Evolutionary conservation across 92 coral and sea anemone genomes (phyloP).

Genomic region (Zoanthus gigantus): DNA sequence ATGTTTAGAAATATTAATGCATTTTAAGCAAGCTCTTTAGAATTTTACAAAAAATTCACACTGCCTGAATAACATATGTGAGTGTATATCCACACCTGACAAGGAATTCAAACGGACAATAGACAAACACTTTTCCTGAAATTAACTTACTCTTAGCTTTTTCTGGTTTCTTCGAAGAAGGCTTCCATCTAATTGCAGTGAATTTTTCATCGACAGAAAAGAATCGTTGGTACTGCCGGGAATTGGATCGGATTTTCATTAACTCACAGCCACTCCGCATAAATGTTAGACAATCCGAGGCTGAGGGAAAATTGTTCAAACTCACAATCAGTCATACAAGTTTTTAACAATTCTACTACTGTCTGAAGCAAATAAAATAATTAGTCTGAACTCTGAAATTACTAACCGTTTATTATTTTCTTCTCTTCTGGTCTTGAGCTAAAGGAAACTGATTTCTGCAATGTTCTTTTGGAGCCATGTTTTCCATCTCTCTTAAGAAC

Average conservation of each 20-base stretch:
- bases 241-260: slow-evolving; percentile 95
- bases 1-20: slow-evolving; percentile 28
- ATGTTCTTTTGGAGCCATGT: slow-evolving; percentile 74
- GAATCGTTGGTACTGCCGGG: slow-evolving; percentile 92
- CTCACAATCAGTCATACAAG: slow-evolving; percentile 31
- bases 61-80: slow-evolving; percentile 7
- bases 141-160: slow-evolving; percentile 91
- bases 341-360: slow-evolving; percentile 35
- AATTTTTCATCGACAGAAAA: slow-evolving; percentile 91
- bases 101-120: slow-evolving; percentile 31
- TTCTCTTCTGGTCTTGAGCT: slow-evolving; percentile 98
- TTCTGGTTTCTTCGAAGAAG: slow-evolving; percentile 97
- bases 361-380: slow-evolving; percentile 11
- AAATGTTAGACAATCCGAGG: slow-evolving; percentile 93
- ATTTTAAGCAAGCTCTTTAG: slow-evolving; percentile 23
- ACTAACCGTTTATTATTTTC: slow-evolving; percentile 94
- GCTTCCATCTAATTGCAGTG: slow-evolving; percentile 89
- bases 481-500: slow-evolving; percentile 88
- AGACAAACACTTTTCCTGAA: slow-evolving; percentile 26
- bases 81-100: neutral
- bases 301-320: slow-evolving; percentile 60
- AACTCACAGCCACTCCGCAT: slow-evolving; percentile 98
- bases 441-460: slow-evolving; percentile 96
- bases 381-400: slow-evolving; percentile 19
- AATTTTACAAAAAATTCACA: neutral